Percentiles rank a stretch among this genome's conserved stretches.
Conservation (phyloP, 2,888 invertebrate genomes). For the Oasisia sp. region DNA sequence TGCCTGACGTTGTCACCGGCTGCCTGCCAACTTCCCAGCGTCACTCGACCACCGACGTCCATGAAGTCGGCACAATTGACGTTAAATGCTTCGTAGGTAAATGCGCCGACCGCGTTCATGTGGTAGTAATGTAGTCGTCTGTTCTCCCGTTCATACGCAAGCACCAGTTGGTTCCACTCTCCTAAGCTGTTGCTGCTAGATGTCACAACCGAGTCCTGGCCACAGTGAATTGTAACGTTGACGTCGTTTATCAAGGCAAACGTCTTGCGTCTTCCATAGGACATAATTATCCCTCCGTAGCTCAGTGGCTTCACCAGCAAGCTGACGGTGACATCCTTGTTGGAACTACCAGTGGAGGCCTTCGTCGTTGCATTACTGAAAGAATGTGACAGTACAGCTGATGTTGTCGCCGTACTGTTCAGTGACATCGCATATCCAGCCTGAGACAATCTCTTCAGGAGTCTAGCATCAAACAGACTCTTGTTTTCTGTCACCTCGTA, state of each 20-base stretch:
- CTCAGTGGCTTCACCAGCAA: slow-evolving; percentile 47
- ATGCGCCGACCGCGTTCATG: slow-evolving; percentile 40
- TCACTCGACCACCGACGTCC: slow-evolving; percentile 43
- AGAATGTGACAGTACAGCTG: slow-evolving; percentile 33
- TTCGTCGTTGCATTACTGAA: slow-evolving; percentile 29
- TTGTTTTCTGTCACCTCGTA: not conserved
- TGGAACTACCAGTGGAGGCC: not conserved
- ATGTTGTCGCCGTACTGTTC: slow-evolving; percentile 44
- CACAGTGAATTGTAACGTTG: slow-evolving; percentile 45
- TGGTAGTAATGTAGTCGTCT: slow-evolving; percentile 45
- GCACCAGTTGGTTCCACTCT: slow-evolving; percentile 50
- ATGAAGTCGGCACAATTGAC: slow-evolving; percentile 42
- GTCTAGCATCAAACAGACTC: slow-evolving; percentile 14
- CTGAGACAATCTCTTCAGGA: slow-evolving; percentile 24
- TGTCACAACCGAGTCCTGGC: slow-evolving; percentile 35
- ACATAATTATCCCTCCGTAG: slow-evolving; percentile 44
- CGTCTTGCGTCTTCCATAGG: slow-evolving; percentile 45
- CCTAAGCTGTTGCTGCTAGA: slow-evolving; percentile 32
- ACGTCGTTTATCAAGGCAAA: slow-evolving; percentile 45
- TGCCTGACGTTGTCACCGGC: slow-evolving; percentile 36
- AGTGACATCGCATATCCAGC: slow-evolving; percentile 48
- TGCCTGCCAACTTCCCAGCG: slow-evolving; percentile 50
- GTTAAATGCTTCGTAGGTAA: slow-evolving; percentile 42
- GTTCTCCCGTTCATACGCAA: slow-evolving; percentile 41
- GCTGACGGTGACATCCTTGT: slow-evolving; percentile 44